Evolutionary conservation across 2,797 vertebrate species (phyloP), one percentile per base, ranked within the genome.

Genomic region (Mionectes olivaceus): DNA sequence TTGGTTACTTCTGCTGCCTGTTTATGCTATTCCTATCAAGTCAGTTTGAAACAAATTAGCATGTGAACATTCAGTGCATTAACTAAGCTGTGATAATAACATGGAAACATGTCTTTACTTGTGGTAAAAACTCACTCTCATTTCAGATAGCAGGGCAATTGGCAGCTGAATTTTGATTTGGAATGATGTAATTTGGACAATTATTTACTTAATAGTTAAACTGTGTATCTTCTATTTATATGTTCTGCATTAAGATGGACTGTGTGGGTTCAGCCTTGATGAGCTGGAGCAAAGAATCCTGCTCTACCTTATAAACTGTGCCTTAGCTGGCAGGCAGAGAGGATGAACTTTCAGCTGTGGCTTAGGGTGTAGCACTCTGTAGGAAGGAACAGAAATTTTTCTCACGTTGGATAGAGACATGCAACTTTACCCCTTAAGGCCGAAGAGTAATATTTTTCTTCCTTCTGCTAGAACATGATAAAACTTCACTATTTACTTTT

Each of bases 301-400:
- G 76, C 75, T 82, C 92, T 91, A 61, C 50, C 83, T 90, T 86
- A 82, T n/a, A 81, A 92, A 67, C 75, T 47, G 10, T 81, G 83
- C 83, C 75, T 55, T 87, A 69, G 82, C 55, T 96, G 82, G 82
- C 83, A 92, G 57, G 41, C 84, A 93, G 64, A 95, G 23, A 75
- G 35, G n/a, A 55, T 28, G 39, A 95, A 79, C 61, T 84, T 88
- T 87, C 75, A 87, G 68, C 82, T 76, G 81, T 35, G 90, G 89
- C 70, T 90, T 57, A 92, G 94, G 93, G 89, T 94, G 90, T 89
- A 92, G 74, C 60, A 87, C 84, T 68, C 37, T 71, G 91, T 94
- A 96, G 93, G 83, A 95, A 93, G 89, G 68, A 94, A 92, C 39
- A 75, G 67, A 86, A 77, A 93, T 83, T 89, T 94, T 93, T 96